Percentiles rank a stretch among this genome's conserved stretches.
These are phyloP conservation scores for Criorhina ranunculi DNA, from an alignment of 2,888 invertebrate species.

Conservation along the genomic window DNA sequence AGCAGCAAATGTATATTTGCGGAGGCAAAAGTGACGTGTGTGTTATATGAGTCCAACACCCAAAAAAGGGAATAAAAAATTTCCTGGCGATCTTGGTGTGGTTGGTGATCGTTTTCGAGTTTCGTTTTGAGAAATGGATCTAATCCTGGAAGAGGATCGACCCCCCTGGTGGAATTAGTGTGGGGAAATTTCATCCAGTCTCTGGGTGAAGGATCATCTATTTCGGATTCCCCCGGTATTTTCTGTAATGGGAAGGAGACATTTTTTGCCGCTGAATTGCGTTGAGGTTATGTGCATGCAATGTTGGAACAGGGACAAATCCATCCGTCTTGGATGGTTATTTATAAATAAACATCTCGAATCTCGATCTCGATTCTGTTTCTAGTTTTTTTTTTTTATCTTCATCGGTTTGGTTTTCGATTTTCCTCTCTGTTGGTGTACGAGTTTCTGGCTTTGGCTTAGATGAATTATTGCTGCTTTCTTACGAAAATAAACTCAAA, in stretches of 20 bases:
- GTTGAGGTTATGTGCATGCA: conserved; percentile 64
- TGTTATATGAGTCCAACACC: conserved; percentile 85
- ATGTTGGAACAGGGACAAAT: conserved; percentile 46
- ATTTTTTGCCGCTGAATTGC: conserved; percentile 68
- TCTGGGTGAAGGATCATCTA: conserved; percentile 49
- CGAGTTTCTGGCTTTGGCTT: conserved; percentile 29
- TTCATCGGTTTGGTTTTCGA: conserved; percentile 39
- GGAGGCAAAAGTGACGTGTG: conserved; percentile 75
- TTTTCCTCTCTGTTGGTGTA: conserved; percentile 36
- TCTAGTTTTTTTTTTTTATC: conserved; percentile 20
- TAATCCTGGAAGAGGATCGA: conserved; percentile 56
- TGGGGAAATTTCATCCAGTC: conserved; percentile 51
- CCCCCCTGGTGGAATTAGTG: conserved; percentile 24
- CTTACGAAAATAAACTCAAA: conserved; percentile 71
- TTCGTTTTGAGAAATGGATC: conserved; percentile 63
- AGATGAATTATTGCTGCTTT: conserved; percentile 67
- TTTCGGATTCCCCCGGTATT: conserved; percentile 45
- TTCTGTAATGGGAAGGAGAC: neutral
- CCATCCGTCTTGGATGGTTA: conserved; percentile 43
- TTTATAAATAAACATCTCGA: conserved; percentile 73
- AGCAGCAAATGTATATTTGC: conserved; percentile 65
- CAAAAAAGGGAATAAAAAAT: conserved; percentile 85
- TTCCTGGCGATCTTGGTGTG: conserved; percentile 76
- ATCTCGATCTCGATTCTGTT: conserved; percentile 44
- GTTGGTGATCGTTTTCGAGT: conserved; percentile 72